Base-by-base conservation (phyloP, 1,140 invertebrate genomes). In the Bilobella aurantiaca region DNA sequence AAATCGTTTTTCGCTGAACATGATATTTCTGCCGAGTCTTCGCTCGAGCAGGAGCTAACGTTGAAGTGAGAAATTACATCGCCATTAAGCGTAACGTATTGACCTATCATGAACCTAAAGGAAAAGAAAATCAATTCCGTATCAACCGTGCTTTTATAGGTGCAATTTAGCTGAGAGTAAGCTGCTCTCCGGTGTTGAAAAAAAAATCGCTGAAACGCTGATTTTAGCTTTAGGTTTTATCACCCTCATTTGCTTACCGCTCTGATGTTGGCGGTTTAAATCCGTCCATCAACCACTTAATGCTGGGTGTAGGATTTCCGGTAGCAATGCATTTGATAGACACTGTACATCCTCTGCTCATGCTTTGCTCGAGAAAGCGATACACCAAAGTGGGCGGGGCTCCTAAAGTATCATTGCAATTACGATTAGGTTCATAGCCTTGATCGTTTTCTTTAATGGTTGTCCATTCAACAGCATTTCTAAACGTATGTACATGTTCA, bases 31-130 rank as follows among this genome's bases (percentile, higher is more conserved):
- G 91, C 91, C n/a, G 90, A 90, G 75, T 92, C 89, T 75, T 89
- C 85, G 3, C 91, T 86, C 77, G 84, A 83, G 47, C 91, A 87
- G 69, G 86, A 84, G 67, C 86, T 88, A 71, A 93, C 90, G 78
- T 93, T 93, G 66, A 91, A 86, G 78, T 90, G 88, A 76, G 88
- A 90, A 75, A 90, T 87, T 66, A 91, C 88, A 77, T 91, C 88
- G 47, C 89, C 89, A 73, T 88, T 85, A 8, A 85, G 82, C 8
- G 87, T 90, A 57, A 88, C 85, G 76, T 88, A 90, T 75, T 89
- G 87, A 29, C 88, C 88, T 73, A 90, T 87, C 74, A 87, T 83
- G 75, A 89, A 86, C 75, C 68, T 69, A 21, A 14, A 37, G 58
- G 12, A 47, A 62, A 57, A 32, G 5, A 34, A 31, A 29, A 5